Percentiles rank a stretch among this genome's conserved stretches.
Conservation (phyloP, 2,888 invertebrate species). For the Maniola hyperantus region DNA sequence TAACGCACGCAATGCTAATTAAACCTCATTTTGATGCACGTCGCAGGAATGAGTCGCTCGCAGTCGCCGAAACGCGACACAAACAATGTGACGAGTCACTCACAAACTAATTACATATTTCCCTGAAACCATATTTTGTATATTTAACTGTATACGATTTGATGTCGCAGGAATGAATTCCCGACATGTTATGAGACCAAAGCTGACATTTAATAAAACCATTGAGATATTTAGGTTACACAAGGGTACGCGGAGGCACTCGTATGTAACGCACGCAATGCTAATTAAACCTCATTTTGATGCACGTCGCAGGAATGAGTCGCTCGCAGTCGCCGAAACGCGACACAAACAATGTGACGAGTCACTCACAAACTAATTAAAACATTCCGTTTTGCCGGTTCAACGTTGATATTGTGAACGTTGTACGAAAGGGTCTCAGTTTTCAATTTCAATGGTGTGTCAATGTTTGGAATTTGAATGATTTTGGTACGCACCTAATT, state of each 20-base stretch:
- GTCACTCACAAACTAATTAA: slow-evolving; percentile 33
- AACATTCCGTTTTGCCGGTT: slow-evolving; percentile 31
- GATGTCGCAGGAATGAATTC: too few relatives aligned
- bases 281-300: slow-evolving; percentile 21
- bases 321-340: slow-evolving; percentile 9
- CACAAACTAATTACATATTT: slow-evolving; percentile 34
- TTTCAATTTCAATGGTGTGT: background rate
- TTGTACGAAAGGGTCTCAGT: background rate
- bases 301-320: slow-evolving; percentile 12
- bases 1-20: slow-evolving; percentile 10
- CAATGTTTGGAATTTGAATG: background rate
- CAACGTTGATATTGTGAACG: background rate
- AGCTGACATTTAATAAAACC: background rate
- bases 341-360: slow-evolving; percentile 32
- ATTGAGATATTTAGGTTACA: slow-evolving; percentile 12
- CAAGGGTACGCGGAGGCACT: background rate
- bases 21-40: slow-evolving; percentile 18
- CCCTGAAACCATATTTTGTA: too few relatives aligned
- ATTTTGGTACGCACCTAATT: too few relatives aligned
- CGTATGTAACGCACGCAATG: background rate
- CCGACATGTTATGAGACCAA: too few relatives aligned
- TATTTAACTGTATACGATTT: too few relatives aligned
- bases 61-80: slow-evolving; percentile 19
- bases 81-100: slow-evolving; percentile 33
- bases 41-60: slow-evolving; percentile 10